A percentile compares a stretch with the other conserved stretches of the same genome.
phyloP scores from a whole-genome alignment of 2,888 invertebrate genomes.

The Eupelmus urozonus region DNA sequence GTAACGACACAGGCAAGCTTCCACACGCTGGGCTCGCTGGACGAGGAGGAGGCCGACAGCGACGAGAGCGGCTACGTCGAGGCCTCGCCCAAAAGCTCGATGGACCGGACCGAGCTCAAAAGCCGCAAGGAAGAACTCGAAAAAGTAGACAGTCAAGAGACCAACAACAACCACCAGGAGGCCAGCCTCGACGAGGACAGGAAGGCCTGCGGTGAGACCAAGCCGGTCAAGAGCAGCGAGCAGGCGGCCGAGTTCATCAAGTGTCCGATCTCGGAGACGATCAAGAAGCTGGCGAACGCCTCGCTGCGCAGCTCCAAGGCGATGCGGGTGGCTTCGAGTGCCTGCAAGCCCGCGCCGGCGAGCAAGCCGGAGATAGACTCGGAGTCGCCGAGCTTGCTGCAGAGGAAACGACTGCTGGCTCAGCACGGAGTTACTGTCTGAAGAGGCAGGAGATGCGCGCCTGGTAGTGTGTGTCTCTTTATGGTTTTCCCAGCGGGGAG shows the following conservation, averaged over 20 bases:
- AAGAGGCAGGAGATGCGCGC: not conserved
- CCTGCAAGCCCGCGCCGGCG: constrained; percentile 63
- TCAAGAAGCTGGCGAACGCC: constrained; percentile 74
- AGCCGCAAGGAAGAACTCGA: constrained; percentile 45
- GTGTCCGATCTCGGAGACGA: constrained; percentile 75
- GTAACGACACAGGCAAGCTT: constrained; percentile 66
- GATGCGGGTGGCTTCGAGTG: constrained; percentile 66
- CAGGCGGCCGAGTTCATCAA: constrained; percentile 70
- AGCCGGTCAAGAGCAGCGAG: not conserved
- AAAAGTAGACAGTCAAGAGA: constrained; percentile 11
- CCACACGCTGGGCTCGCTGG: constrained; percentile 78
- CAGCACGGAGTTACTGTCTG: constrained; percentile 74
- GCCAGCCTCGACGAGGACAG: no score
- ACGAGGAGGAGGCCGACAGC: constrained; percentile 84
- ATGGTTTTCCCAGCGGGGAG: no score
- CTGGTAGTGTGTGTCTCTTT: no score
- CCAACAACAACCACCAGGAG: constrained; percentile 19
- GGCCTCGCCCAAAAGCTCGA: constrained; percentile 72
- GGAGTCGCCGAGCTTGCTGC: constrained; percentile 74
- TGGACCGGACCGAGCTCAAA: constrained; percentile 55
- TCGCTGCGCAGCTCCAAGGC: constrained; percentile 72
- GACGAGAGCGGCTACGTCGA: constrained; percentile 96
- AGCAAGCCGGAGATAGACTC: constrained; percentile 66
- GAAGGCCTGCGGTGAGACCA: not conserved
- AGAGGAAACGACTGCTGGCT: constrained; percentile 73